Evolutionary conservation across 23 tunicate species (phyloP), one percentile per base, ranked within the genome.

Genomic region (Halocynthia roretzi): DNA sequence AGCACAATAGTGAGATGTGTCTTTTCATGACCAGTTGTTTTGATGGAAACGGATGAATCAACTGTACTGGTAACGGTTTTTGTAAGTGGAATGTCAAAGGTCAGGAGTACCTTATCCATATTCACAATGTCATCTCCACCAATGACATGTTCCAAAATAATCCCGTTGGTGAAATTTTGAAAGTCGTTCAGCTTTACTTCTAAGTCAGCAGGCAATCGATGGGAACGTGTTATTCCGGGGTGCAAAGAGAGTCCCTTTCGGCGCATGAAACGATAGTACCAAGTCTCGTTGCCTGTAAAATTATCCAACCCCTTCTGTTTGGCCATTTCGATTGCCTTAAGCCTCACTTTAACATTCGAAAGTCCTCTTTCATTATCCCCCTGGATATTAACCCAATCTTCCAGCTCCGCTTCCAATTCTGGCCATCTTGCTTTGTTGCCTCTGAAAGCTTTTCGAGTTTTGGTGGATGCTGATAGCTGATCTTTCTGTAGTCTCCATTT

Each of bases 381-480:
- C 77, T 80, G 84, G 74, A 66, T 74, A 79, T 66, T 79, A 66
- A 79, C 75, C 83, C 83, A 79, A 73, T 79, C 74, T 77, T 80
- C 84, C 71, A 80, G 71, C 71, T 77, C 71, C 40, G 71, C 84
- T 77, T 80, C 84, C 84, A 80, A 80, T 17, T 71, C 54, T 80
- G 84, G 68, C 84, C 84, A 80, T 53, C 84, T 80, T 80, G 84
- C 84, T 68, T 80, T 80, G 71, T 80, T 76, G 60, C 84, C 84
- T 80, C 84, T 68, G 71, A 80, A 80, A 71, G 77, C 71, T 77
- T 70, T 76, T 80, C 68, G 4, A 74, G 67, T 79, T 70, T 56
- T 80, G 71, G 71, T 80, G 40, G 71, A 76, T 76, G 71, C 77
- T 68, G 77, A 68, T 77, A 80, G 77, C 23, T 67, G 77, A 70